These are phyloP conservation scores for Yponomeuta malinellus DNA, from an alignment of 2,888 invertebrate genomes.

Conservation along the genomic window DNA sequence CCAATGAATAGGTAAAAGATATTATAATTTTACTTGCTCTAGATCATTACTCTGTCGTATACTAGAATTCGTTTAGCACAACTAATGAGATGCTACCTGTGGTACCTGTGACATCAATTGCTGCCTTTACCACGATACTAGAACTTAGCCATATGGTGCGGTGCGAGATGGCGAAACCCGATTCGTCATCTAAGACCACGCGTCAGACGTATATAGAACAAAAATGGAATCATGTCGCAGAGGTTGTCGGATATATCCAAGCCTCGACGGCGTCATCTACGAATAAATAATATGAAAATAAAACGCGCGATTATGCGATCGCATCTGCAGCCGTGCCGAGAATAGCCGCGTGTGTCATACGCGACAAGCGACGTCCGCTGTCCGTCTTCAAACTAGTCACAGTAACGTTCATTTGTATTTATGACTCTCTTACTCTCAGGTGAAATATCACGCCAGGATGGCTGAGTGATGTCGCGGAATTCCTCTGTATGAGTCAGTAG, in stretches of 20 bases:
- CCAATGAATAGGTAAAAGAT: not conserved
- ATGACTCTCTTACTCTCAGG: not conserved
- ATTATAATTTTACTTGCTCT: not conserved
- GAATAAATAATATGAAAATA: slow-evolving; percentile 70
- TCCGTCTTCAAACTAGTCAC: slow-evolving; percentile 30
- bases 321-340: slow-evolving; percentile 56
- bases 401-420: slow-evolving; percentile 3
- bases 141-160: too few species aligned
- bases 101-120: too few species aligned
- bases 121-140: too few species aligned
- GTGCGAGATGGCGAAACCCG: too few species aligned
- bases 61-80: not conserved
- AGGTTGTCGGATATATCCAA: slow-evolving; percentile 40
- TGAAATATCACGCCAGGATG: not conserved
- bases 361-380: slow-evolving; percentile 28
- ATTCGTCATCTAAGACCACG: not conserved
- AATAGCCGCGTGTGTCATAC: slow-evolving; percentile 57
- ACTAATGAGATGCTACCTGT: too few species aligned
- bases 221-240: slow-evolving; percentile 45
- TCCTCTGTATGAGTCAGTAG: slow-evolving; percentile 1
- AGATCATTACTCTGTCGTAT: not conserved
- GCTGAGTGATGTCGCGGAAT: not conserved
- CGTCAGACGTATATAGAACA: slow-evolving; percentile 29
- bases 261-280: slow-evolving; percentile 45
- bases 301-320: slow-evolving; percentile 59